Percentiles rank a stretch among this genome's conserved stretches.
Conservation (phyloP, 2,888 invertebrate genomes). For the Ormyrus thymus region DNA sequence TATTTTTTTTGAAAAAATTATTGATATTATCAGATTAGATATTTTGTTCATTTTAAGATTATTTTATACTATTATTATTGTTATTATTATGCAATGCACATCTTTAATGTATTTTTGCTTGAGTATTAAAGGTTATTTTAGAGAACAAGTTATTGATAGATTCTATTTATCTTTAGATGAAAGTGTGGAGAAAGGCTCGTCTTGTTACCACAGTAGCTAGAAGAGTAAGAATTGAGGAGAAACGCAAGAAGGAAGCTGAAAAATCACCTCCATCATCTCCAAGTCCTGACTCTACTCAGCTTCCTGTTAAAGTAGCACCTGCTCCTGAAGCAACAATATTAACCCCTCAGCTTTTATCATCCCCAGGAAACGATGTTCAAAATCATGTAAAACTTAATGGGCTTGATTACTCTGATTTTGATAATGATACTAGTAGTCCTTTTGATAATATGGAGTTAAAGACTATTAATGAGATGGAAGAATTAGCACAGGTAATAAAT, state of each 20-base stretch:
- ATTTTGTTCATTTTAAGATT: not conserved
- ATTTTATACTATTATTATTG: conserved; percentile 21
- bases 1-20: not conserved
- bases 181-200: conserved; percentile 82
- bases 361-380: conserved; percentile 65
- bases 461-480: conserved; percentile 94
- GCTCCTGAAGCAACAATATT: conserved; percentile 75
- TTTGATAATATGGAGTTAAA: conserved; percentile 95
- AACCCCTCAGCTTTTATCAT: conserved; percentile 70
- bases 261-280: conserved; percentile 76
- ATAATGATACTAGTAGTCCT: conserved; percentile 92
- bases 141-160: no score
- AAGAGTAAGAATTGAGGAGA: conserved; percentile 78
- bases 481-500: conserved; percentile 84
- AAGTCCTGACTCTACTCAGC: conserved; percentile 73
- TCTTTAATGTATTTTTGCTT: no score
- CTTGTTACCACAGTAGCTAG: conserved; percentile 80
- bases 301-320: conserved; percentile 69
- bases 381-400: conserved; percentile 68
- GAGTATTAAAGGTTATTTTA: no score
- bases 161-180: conserved; percentile 73
- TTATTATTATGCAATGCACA: not conserved
- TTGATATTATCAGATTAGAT: not conserved
- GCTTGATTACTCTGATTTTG: conserved; percentile 81
- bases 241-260: conserved; percentile 77